Evolutionary conservation across 2,888 invertebrate species (phyloP).

Genomic region (Allolobophora icterica): DNA sequence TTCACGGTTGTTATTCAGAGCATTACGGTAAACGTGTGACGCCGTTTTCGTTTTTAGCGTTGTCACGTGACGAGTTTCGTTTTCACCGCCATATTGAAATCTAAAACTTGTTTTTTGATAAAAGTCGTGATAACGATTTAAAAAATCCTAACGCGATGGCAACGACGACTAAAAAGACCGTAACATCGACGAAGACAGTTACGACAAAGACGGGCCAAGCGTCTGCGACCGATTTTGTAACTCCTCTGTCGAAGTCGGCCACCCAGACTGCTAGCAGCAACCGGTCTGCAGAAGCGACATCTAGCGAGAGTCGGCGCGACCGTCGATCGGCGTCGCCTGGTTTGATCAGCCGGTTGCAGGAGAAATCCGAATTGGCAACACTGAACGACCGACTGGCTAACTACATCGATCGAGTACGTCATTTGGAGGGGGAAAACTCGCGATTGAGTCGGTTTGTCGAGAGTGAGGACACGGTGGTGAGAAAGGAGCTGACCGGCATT

Average conservation of each 20-base stretch:
- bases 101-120: not conserved
- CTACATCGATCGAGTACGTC: constrained; percentile 93
- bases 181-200: not conserved
- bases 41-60: constrained; percentile 11
- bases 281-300: not conserved
- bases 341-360: constrained; percentile 85
- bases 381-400: constrained; percentile 94
- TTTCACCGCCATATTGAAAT: constrained; percentile 13
- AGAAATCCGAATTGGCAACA: constrained; percentile 90
- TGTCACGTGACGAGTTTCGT: constrained; percentile 26
- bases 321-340: constrained; percentile 72
- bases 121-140: not conserved
- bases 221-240: not conserved
- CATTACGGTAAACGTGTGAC: constrained; percentile 14
- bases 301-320: not conserved
- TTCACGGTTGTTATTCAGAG: not conserved
- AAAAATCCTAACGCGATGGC: not conserved
- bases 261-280: not conserved
- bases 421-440: constrained; percentile 86
- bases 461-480: constrained; percentile 78
- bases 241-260: not conserved
- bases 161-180: not conserved
- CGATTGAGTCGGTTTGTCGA: constrained; percentile 55
- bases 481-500: constrained; percentile 85
- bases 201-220: not conserved